Evolutionary conservation across 2,113 vertebrate genomes (phyloP).

Genomic region (Callaeas wilsoni): DNA sequence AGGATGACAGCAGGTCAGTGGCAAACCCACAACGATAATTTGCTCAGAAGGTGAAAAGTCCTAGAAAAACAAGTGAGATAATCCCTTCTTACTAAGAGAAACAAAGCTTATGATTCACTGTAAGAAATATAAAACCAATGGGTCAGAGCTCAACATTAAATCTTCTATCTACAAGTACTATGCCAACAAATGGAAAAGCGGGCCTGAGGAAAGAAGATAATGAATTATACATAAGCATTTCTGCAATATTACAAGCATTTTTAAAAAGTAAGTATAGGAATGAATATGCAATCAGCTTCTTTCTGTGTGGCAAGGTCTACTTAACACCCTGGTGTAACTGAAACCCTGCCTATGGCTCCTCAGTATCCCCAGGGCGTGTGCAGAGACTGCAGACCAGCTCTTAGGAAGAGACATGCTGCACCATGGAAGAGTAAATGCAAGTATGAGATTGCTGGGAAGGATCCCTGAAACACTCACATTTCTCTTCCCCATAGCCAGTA

Average conservation of each 20-base stretch:
- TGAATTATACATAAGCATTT: not conserved
- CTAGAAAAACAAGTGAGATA: not conserved
- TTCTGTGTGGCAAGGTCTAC: not conserved
- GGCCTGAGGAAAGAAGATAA: not conserved
- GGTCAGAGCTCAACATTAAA: not conserved
- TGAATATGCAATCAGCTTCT: not conserved
- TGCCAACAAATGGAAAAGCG: not conserved
- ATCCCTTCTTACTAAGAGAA: not conserved
- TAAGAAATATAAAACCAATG: not conserved
- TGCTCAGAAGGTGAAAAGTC: not conserved
- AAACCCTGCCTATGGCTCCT: not conserved
- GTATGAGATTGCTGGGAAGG: not conserved
- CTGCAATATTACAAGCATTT: not conserved
- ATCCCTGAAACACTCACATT: not conserved
- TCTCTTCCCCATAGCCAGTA: not conserved
- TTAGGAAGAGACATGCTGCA: not conserved
- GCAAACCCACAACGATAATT: not conserved
- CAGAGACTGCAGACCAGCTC: not conserved
- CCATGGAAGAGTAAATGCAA: not conserved
- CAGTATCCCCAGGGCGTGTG: rapidly evolving
- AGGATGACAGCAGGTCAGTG: not conserved
- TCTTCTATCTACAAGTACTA: not conserved
- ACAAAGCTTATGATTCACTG: not conserved
- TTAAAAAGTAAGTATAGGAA: not conserved
- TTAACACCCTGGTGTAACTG: not conserved